Evolutionary conservation across 2,888 invertebrate species (phyloP).

Genomic region (Erynnis tages): DNA sequence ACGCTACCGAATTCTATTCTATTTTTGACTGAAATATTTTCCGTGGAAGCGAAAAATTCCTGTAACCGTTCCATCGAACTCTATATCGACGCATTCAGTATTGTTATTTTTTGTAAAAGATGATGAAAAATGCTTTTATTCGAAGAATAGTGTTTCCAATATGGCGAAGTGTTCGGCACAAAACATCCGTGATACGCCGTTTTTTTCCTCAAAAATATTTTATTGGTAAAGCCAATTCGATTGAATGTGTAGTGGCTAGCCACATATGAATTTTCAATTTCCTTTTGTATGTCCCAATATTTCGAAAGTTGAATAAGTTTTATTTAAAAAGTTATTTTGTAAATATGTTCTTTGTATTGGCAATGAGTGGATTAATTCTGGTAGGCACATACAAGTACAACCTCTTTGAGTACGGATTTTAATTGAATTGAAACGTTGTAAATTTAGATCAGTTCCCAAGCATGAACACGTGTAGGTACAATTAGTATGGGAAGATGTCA

Average conservation of each 20-base stretch:
- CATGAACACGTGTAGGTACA: too few relatives aligned
- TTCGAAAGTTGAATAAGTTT: constrained; percentile 5
- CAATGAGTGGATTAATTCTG: background rate
- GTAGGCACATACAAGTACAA: too few relatives aligned
- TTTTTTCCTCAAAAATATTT: constrained; percentile 21
- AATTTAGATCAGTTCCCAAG: too few relatives aligned
- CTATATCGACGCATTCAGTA: constrained; percentile 1
- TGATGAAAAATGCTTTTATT: constrained; percentile 17
- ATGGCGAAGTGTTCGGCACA: constrained; percentile 20
- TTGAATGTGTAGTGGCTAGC: constrained; percentile 2
- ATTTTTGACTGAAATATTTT: background rate
- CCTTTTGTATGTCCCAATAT: constrained; percentile 14
- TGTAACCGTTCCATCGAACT: background rate
- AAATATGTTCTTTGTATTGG: background rate
- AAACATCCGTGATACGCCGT: constrained; percentile 1
- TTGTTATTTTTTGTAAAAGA: constrained; percentile 9
- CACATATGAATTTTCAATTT: constrained; percentile 14
- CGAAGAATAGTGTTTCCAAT: constrained; percentile 26
- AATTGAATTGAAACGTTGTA: too few relatives aligned
- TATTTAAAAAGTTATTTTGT: constrained; percentile 14
- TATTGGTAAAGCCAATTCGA: constrained; percentile 15
- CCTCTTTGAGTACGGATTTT: too few relatives aligned
- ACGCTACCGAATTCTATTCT: too few relatives aligned
- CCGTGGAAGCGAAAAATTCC: background rate
- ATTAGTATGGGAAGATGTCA: too few relatives aligned